Base-by-base conservation (phyloP, 2,113 vertebrate genomes). In the Philantomba maxwellii region DNA sequence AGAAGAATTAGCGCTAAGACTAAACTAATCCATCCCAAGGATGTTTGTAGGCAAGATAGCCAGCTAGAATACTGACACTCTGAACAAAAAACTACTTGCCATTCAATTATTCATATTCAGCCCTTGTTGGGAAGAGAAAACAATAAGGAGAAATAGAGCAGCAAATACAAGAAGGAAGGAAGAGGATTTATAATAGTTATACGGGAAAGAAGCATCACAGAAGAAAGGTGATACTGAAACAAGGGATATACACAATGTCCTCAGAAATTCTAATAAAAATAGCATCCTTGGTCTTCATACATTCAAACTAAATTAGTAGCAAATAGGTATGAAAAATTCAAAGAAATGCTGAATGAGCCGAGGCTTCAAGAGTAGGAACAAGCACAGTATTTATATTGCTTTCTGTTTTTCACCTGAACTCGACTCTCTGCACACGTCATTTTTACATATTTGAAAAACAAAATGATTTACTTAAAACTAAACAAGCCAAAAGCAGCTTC, bases 71-170 rank as follows among this genome's bases (percentile, higher is more conserved):
- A 39, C 7, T 33, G 6, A 53, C 43, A 53, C 64, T 75, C 28
- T 82, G 30, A 87, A 88, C 45, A 36, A 28, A 90, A 85, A 87
- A 16, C 57, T 49, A 43, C 17, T 86, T 28, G 12, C 53, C 75
- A 57, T 73, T 93, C 87, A 78, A 47, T 92, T 84, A 92, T 90
- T 96, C 80, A 95, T 70, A 33, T 7, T 51, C 43, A 62, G 81
- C 49, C 78, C 33, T 94, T 39, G 4, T 64, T 21, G 70, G n/a
- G 57, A 58, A 73, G 45, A 70, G 23, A 87, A 64, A 51, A 49
- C 80, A 70, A 21, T 36, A 70, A 58, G n/a, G 55, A 93, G 85
- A 92, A 94, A 62, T 6, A 89, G 51, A 89, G 66, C 43, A 83
- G 80, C 80, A 93, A 95, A 94, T 7, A 58, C 1, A 23, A 70